Conservation (phyloP, 2,888 invertebrate genomes). For the Nipponacmea schrenckii region DNA sequence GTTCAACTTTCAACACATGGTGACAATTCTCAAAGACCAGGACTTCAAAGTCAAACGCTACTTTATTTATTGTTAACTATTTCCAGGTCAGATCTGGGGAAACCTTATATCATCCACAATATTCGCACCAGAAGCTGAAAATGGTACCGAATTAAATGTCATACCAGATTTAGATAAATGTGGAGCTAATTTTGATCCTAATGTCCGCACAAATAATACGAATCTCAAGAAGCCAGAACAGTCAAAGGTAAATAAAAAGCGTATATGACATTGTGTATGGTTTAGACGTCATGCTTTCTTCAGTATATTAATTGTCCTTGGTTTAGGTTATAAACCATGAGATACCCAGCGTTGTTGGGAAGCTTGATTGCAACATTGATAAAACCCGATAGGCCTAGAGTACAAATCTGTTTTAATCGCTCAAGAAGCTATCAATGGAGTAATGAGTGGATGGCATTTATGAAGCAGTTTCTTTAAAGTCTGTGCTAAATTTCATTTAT, state of each 20-base stretch:
- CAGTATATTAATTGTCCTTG: background rate
- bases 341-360: too few species aligned
- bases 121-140: constrained; percentile 26
- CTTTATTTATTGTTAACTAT: background rate
- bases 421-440: too few species aligned
- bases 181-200: constrained; percentile 67
- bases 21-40: too few species aligned
- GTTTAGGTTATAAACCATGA: too few species aligned
- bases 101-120: constrained; percentile 74
- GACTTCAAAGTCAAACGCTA: too few species aligned
- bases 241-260: constrained; percentile 58
- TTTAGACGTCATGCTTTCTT: constrained; percentile 2
- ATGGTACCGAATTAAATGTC: background rate
- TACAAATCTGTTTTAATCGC: too few species aligned
- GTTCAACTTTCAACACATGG: too few species aligned
- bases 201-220: constrained; percentile 70
- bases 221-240: constrained; percentile 82
- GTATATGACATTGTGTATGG: constrained; percentile 23
- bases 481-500: too few species aligned
- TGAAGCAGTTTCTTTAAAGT: too few species aligned
- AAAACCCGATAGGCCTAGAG: too few species aligned
- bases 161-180: constrained; percentile 41
- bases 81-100: constrained; percentile 90
- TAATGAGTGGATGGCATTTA: too few species aligned
- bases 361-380: too few species aligned